Conservation (phyloP, 2,113 vertebrate species). For the Arothron firmamentum region DNA sequence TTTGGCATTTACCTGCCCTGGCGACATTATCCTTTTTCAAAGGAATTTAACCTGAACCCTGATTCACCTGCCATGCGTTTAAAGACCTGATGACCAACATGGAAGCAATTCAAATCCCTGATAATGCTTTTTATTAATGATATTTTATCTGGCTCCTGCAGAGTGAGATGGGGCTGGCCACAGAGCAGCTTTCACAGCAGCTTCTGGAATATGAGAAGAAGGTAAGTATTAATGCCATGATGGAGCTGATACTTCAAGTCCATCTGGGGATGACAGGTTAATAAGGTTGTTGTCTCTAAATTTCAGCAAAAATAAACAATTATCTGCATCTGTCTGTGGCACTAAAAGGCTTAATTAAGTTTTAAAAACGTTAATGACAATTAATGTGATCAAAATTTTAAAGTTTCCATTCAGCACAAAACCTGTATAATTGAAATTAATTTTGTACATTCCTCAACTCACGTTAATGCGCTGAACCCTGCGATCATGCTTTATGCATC, state of each 20-base stretch:
- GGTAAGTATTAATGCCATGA: constrained; percentile 67
- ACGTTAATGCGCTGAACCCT: neutral
- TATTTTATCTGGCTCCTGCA: constrained; percentile 47
- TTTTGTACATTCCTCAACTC: too few relatives aligned
- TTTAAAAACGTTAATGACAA: neutral
- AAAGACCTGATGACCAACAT: neutral
- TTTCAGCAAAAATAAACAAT: too few relatives aligned
- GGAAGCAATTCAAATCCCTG: neutral
- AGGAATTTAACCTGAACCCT: neutral
- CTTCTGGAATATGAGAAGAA: constrained; percentile 94
- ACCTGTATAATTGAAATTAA: too few relatives aligned
- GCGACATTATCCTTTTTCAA: neutral
- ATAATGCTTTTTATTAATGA: neutral
- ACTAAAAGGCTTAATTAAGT: too few relatives aligned
- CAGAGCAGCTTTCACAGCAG: constrained; percentile 91
- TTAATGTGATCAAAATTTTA: neutral
- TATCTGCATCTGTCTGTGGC: too few relatives aligned
- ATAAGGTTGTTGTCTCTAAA: too few relatives aligned
- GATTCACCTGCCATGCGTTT: neutral
- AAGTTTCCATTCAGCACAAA: neutral
- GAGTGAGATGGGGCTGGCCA: constrained; percentile 98
- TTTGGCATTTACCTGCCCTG: constrained; percentile 1
- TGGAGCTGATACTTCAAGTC: too few relatives aligned
- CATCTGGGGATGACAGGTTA: too few relatives aligned
- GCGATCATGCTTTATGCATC: neutral